These are phyloP conservation scores for Acronicta alni DNA, from an alignment of 2,888 invertebrate species.

Conservation along the genomic window DNA sequence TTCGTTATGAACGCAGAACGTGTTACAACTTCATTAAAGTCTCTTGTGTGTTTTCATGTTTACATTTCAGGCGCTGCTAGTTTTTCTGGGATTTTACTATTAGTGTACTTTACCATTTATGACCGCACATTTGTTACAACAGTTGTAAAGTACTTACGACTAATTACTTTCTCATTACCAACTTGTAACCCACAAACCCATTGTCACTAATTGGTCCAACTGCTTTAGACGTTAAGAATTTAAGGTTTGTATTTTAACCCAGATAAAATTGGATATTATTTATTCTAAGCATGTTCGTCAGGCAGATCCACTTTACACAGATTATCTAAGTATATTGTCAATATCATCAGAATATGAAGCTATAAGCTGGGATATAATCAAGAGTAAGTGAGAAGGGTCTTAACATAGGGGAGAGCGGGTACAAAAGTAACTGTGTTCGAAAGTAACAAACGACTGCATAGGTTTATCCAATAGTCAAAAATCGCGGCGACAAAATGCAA, in stretches of 20 bases:
- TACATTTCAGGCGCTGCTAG: conserved; percentile 11
- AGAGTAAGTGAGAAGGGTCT: conserved; percentile 39
- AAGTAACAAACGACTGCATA: too few species aligned
- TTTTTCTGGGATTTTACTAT: conserved; percentile 4
- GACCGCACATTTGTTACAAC: background rate
- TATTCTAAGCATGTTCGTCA: background rate
- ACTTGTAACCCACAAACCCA: conserved; percentile 7
- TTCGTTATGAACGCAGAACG: conserved; percentile 24
- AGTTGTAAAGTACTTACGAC: background rate
- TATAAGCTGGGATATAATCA: conserved; percentile 40
- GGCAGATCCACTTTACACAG: conserved; percentile 9
- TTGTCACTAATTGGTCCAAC: background rate
- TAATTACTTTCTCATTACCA: background rate
- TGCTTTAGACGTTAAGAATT: background rate
- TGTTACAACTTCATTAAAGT: conserved; percentile 32
- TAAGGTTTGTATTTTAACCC: background rate
- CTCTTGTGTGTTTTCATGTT: conserved; percentile 15
- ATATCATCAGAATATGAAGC: conserved; percentile 26
- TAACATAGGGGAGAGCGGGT: conserved; percentile 10
- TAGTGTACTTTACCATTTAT: background rate
- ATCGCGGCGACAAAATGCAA: too few species aligned
- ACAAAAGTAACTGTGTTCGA: too few species aligned
- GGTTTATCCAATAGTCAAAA: too few species aligned
- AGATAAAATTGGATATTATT: background rate
- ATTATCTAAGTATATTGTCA: background rate